Conservation (phyloP, 2,113 vertebrate species). For the Camelus bactrianus region DNA sequence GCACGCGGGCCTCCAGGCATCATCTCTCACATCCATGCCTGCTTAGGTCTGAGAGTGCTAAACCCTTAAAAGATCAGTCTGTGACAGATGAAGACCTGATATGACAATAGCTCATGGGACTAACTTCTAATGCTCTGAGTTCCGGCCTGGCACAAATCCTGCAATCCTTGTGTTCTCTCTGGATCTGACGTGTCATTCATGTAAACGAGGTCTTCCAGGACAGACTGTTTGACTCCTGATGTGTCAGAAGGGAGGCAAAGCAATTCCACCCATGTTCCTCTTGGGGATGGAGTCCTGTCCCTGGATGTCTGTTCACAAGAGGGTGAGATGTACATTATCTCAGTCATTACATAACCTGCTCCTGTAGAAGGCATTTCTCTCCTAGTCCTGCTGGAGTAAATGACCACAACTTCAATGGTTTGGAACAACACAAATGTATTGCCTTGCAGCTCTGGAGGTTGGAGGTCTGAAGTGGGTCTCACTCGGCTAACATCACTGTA, state of each 20-base stretch:
- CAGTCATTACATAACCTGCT: background rate
- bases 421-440: background rate
- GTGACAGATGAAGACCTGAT: background rate
- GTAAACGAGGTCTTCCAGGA: background rate
- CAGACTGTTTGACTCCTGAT: background rate
- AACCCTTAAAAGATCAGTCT: background rate
- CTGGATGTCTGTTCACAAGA: too few species aligned
- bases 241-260: background rate
- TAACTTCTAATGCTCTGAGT: background rate
- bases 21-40: rapidly evolving
- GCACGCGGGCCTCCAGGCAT: background rate
- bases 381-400: background rate
- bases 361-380: background rate
- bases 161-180: background rate
- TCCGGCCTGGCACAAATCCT: background rate
- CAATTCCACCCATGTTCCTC: background rate
- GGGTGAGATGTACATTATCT: background rate
- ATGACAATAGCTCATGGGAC: background rate
- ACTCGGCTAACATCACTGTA: background rate
- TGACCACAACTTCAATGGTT: background rate
- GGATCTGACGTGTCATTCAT: background rate
- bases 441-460: background rate
- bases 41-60: background rate
- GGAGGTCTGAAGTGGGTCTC: background rate
- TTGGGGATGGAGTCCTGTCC: background rate